These are phyloP conservation scores for Drosophila suzukii DNA, from an alignment of 1,140 invertebrate species.

Conservation along the genomic window DNA sequence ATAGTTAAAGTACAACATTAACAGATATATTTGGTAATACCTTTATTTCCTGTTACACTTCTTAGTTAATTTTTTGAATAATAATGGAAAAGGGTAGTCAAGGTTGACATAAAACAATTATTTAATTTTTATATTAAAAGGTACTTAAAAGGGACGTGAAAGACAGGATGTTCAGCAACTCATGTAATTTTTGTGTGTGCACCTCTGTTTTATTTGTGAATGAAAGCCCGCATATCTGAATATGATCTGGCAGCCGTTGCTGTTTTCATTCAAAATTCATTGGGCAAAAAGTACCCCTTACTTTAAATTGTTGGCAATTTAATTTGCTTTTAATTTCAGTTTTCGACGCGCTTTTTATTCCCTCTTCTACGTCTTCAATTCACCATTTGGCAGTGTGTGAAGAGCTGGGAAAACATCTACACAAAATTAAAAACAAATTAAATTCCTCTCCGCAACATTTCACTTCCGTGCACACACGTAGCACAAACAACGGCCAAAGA, in stretches of 20 bases:
- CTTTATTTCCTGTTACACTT: too few relatives aligned
- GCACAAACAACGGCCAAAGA: constrained; percentile 32
- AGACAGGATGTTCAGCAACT: not conserved
- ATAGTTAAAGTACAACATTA: too few relatives aligned
- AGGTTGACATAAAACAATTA: too few relatives aligned
- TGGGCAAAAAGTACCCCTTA: constrained; percentile 23
- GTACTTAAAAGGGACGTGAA: too few relatives aligned
- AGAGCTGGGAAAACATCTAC: constrained; percentile 54
- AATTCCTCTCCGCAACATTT: constrained; percentile 68
- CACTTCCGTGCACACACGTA: constrained; percentile 43
- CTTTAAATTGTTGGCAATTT: constrained; percentile 52
- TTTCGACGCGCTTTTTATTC: constrained; percentile 3
- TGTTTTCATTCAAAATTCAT: constrained; percentile 15
- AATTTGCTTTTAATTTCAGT: constrained; percentile 57
- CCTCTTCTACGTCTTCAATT: constrained; percentile 2
- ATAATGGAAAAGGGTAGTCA: too few relatives aligned
- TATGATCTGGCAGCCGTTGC: constrained; percentile 12
- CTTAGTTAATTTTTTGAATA: too few relatives aligned
- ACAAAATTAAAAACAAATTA: constrained; percentile 79
- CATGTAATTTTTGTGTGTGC: not conserved
- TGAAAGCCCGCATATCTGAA: constrained; percentile 9
- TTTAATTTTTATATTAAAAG: too few relatives aligned
- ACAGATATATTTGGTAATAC: too few relatives aligned
- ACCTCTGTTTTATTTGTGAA: not conserved
- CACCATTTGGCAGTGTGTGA: not conserved